These are phyloP conservation scores for Scatophagus argus DNA, from an alignment of 2,113 vertebrate species.

Conservation along the genomic window DNA sequence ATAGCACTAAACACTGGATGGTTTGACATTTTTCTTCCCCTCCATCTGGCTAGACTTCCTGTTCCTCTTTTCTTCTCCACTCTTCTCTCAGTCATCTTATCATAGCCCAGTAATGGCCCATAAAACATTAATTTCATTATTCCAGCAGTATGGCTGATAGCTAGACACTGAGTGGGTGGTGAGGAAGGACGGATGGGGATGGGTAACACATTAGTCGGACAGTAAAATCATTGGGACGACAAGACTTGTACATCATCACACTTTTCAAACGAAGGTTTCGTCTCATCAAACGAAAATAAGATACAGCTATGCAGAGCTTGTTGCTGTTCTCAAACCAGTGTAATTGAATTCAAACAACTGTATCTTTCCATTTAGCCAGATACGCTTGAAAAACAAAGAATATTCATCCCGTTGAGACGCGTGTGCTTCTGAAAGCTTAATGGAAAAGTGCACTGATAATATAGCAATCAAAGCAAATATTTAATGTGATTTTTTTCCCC, in stretches of 20 bases:
- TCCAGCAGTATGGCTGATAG: slow-evolving; percentile 65
- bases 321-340: slow-evolving; percentile 20
- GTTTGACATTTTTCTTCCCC: not conserved
- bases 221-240: slow-evolving; percentile 45
- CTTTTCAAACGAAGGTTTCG: slow-evolving; percentile 10
- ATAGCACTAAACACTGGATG: not conserved
- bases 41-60: slow-evolving; percentile 21
- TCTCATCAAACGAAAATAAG: slow-evolving; percentile 9
- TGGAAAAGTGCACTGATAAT: slow-evolving; percentile 23
- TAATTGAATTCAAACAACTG: slow-evolving; percentile 31
- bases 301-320: not conserved
- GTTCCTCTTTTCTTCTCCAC: slow-evolving; percentile 10
- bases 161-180: slow-evolving; percentile 28
- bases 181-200: slow-evolving; percentile 22
- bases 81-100: slow-evolving; percentile 61
- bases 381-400: slow-evolving; percentile 24
- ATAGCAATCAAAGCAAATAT: slow-evolving; percentile 22
- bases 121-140: slow-evolving; percentile 82
- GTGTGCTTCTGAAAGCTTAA: slow-evolving; percentile 23
- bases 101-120: slow-evolving; percentile 73
- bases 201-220: slow-evolving; percentile 49
- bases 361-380: not conserved
- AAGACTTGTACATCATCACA: slow-evolving; percentile 9
- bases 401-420: not conserved
- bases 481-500: slow-evolving; percentile 4